Conservation (phyloP, 2,113 vertebrate species). For the Lontra canadensis region DNA sequence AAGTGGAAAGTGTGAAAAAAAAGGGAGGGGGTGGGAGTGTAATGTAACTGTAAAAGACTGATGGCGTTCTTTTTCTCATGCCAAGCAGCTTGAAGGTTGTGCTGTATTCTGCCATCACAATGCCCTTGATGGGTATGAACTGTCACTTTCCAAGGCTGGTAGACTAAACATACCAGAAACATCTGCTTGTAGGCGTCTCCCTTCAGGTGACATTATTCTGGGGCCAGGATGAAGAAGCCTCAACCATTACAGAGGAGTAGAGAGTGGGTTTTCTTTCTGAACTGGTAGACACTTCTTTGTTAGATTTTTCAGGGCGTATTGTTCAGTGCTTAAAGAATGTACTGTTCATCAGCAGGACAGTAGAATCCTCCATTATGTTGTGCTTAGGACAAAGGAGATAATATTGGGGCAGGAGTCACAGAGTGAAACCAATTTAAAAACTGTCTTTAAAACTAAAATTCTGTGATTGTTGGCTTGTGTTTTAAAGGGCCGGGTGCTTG, state of each 20-base stretch:
- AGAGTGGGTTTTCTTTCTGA: background rate
- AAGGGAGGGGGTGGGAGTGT: background rate
- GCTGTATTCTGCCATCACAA: background rate
- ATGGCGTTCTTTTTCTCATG: background rate
- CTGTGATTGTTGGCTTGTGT: conserved; percentile 65
- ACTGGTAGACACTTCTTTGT: background rate
- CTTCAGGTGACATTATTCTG: background rate
- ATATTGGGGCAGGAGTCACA: background rate
- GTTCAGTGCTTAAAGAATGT: background rate
- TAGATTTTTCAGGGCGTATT: background rate
- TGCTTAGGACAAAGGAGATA: background rate
- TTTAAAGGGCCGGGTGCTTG: conserved; percentile 94
- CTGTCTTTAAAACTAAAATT: conserved; percentile 26
- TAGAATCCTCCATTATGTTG: background rate
- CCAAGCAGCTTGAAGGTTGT: background rate
- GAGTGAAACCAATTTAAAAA: background rate
- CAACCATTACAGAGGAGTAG: background rate
- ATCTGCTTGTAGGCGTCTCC: background rate
- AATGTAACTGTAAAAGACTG: background rate
- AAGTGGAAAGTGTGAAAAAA: background rate
- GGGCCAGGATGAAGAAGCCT: background rate
- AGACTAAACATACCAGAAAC: background rate
- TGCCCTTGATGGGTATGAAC: background rate
- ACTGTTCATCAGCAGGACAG: background rate
- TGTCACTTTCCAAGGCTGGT: background rate